phyloP scores from a whole-genome alignment of 2,888 invertebrate genomes.

The Chrysodeixis includens region DNA sequence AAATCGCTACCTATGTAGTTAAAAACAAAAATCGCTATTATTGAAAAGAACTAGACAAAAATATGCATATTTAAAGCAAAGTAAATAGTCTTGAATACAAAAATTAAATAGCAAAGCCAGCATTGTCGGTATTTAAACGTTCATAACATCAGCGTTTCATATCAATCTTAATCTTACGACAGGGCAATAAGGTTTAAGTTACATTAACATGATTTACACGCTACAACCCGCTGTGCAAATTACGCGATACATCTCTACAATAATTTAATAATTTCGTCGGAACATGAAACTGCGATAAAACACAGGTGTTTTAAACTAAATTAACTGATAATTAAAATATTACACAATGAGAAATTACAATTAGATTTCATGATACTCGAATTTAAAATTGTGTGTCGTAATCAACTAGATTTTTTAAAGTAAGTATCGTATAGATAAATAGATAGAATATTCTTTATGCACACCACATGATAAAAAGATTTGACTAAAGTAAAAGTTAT shows the following conservation, averaged over 20 bases:
- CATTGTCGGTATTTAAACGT: slow-evolving; percentile 9
- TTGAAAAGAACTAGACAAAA: no score
- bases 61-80: no score
- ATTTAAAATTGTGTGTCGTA: no score
- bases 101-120: slow-evolving; percentile 33
- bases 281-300: slow-evolving; percentile 26
- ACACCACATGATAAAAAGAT: no score
- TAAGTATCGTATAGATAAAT: no score
- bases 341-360: background rate
- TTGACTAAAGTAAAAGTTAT: no score
- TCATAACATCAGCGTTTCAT: slow-evolving; percentile 6
- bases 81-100: background rate
- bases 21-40: no score
- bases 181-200: slow-evolving; percentile 22
- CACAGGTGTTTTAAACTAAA: slow-evolving; percentile 13
- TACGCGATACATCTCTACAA: slow-evolving; percentile 31
- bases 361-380: background rate
- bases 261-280: slow-evolving; percentile 38
- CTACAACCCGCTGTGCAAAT: slow-evolving; percentile 43
- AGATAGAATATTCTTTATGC: no score
- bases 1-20: no score
- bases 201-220: slow-evolving; percentile 25
- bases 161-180: slow-evolving; percentile 25
- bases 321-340: background rate
- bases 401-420: no score